Conservation (phyloP, 2,113 vertebrate genomes). For the Ciconia stormi region DNA sequence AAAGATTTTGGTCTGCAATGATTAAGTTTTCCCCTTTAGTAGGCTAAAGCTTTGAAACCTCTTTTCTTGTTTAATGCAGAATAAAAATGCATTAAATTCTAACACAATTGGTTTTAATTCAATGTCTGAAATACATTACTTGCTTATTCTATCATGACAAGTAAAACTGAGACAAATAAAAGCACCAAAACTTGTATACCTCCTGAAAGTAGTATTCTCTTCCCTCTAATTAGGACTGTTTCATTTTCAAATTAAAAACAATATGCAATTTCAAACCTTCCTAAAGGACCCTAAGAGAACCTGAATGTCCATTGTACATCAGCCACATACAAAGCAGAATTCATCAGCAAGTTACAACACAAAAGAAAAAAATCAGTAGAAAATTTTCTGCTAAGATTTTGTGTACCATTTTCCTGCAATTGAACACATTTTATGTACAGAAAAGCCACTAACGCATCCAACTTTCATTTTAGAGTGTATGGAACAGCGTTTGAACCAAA, state of each 20-base stretch:
- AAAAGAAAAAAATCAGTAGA: not conserved
- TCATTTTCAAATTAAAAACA: not conserved
- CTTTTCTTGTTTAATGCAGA: not conserved
- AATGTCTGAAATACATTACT: not conserved
- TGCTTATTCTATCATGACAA: not conserved
- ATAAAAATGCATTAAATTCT: not conserved
- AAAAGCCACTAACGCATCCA: not conserved
- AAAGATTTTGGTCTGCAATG: not conserved
- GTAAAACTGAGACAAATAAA: not conserved
- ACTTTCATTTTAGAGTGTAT: not conserved
- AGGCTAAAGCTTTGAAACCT: not conserved
- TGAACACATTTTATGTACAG: not conserved
- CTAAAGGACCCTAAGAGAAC: not conserved
- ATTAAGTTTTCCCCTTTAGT: not conserved
- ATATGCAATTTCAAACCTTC: not conserved
- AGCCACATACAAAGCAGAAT: not conserved
- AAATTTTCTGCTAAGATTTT: not conserved
- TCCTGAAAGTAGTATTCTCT: conserved; percentile 13
- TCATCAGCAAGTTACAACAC: not conserved
- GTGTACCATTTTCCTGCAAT: not conserved
- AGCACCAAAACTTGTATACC: not conserved
- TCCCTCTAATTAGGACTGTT: conserved; percentile 35
- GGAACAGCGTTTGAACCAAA: not conserved
- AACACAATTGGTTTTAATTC: not conserved
- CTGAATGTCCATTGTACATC: not conserved